Base-by-base conservation (phyloP, 1,140 invertebrate genomes). In the Caenorhabditis brenneri region DNA sequence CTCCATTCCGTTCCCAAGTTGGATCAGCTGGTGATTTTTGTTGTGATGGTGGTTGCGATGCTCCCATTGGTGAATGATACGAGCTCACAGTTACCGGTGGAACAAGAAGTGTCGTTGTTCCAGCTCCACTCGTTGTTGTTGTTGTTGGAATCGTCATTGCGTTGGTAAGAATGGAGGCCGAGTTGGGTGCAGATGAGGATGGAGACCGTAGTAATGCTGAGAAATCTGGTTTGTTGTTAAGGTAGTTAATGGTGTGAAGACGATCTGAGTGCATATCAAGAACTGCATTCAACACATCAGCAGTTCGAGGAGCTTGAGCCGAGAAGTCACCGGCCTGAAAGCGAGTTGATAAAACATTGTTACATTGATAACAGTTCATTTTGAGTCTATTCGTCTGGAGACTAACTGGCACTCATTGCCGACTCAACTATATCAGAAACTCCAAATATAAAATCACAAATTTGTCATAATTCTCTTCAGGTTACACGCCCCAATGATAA, bases 241-340 rank as follows among this genome's bases (percentile, higher is more conserved):
- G 49, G 36, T 86, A 86, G 65, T 86, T 86, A 1, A 86, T 86
- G 15, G 85, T 85, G 22, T 81, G 69, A 5, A 86, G 80, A n/a
- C 85, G 36, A 53, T 86, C 85, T 2, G 36, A 39, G 53, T 87
- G 86, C 81, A 86, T 86, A 55, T 87, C 86, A 15, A 87, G 49
- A 5, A 87, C 86, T 1, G 86, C 81, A 79, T 87, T 87, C n/a
- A 87, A 65, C 10, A 87, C 86, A 48, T 87, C 86, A 12, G 86
- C 86, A 39, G 86, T 87, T n/a, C 85, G 48, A 2, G 86, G 86
- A 49, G 86, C 85, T 42, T 85, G 58, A 46, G 51, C 60, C 22
- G 69, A 58, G 29, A 79, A 85, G 16, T 58, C 58, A 48, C 53
- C 55, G 27, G 81, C 39, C 81, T 82, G 81, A n/a, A 80, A 80